These are phyloP conservation scores for Acanthaster planci DNA, from an alignment of 35 echinoderm and acorn worm genomes.

Conservation along the genomic window DNA sequence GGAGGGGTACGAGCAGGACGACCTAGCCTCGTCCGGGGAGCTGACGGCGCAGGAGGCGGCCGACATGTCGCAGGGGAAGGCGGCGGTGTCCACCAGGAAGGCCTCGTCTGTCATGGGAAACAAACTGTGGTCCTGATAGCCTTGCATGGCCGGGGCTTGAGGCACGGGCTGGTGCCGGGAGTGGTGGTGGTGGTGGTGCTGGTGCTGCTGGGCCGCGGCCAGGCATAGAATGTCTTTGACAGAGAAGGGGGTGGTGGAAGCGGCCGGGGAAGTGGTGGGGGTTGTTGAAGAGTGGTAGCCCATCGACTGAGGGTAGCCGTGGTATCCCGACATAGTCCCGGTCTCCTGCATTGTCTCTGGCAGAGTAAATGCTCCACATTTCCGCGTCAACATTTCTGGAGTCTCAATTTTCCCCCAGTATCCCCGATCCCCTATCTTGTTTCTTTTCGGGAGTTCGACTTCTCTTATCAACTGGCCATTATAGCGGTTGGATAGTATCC, in stretches of 20 bases:
- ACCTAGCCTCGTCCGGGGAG: not conserved
- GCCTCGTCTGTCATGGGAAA: not conserved
- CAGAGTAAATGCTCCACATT: slow-evolving; percentile 16
- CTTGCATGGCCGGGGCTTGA: slow-evolving; percentile 9
- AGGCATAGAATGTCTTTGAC: slow-evolving; percentile 17
- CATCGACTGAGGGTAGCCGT: slow-evolving; percentile 11
- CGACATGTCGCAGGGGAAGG: not conserved
- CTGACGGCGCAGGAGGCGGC: not conserved
- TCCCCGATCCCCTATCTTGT: not conserved
- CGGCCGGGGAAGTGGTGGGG: not conserved
- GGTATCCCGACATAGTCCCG: not conserved
- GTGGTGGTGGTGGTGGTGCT: slow-evolving; percentile 6
- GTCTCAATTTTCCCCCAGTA: not conserved
- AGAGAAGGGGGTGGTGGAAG: slow-evolving; percentile 9
- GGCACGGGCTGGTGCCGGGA: not conserved
- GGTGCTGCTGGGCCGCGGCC: not conserved
- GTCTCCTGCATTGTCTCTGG: slow-evolving; percentile 3
- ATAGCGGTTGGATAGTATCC: slow-evolving; percentile 10
- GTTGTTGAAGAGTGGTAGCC: not conserved
- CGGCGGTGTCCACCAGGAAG: not conserved
- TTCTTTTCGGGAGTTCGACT: not conserved
- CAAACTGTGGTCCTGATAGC: not conserved
- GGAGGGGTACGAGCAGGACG: slow-evolving; percentile 12
- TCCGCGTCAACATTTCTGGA: not conserved
- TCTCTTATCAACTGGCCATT: slow-evolving; percentile 12